These are phyloP conservation scores for Mizuhopecten yessoensis DNA, from an alignment of 1,140 invertebrate genomes.

Conservation along the genomic window DNA sequence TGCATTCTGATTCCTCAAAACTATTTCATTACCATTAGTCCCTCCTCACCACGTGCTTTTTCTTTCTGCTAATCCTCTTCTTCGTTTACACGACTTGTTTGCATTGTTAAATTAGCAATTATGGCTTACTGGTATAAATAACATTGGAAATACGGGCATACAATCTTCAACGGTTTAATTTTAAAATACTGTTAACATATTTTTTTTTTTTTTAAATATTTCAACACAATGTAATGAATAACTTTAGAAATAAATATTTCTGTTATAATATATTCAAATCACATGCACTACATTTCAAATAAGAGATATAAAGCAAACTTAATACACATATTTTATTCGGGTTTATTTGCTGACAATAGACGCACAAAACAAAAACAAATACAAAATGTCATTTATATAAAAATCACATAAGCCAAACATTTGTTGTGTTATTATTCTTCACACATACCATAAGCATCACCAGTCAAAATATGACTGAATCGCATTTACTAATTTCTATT, in stretches of 20 bases:
- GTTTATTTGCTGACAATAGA: not conserved
- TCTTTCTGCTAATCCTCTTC: not conserved
- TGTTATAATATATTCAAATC: not conserved
- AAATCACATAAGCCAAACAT: not conserved
- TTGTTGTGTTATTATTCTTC: not conserved
- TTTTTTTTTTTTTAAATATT: too few relatives aligned
- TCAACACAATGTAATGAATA: not conserved
- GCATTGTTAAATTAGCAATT: not conserved
- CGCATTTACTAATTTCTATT: not conserved
- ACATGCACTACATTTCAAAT: not conserved
- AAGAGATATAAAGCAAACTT: not conserved
- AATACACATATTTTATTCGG: not conserved
- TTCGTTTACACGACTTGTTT: not conserved
- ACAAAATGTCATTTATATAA: not conserved
- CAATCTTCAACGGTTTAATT: too few relatives aligned
- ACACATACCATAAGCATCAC: constrained; percentile 27
- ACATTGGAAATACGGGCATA: too few relatives aligned
- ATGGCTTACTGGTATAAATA: too few relatives aligned
- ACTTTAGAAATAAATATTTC: not conserved
- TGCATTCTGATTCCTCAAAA: not conserved
- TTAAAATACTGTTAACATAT: too few relatives aligned
- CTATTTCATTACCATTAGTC: not conserved
- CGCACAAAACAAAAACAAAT: not conserved
- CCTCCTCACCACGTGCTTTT: not conserved
- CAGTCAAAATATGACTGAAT: not conserved